phyloP scores from a whole-genome alignment of 2,797 vertebrate species.

The Enoplosus armatus region DNA sequence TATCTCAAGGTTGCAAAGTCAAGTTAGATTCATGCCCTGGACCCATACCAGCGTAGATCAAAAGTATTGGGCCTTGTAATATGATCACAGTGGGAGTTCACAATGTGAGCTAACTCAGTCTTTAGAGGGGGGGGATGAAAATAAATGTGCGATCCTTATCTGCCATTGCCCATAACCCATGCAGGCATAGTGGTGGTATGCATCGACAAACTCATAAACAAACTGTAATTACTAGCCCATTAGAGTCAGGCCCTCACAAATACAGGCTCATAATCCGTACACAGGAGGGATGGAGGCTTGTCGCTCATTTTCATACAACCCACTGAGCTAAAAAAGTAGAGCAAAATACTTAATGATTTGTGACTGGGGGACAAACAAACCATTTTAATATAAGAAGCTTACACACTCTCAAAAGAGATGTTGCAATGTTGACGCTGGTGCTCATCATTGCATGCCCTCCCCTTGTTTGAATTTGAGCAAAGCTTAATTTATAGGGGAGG shows the following conservation, averaged over 20 bases:
- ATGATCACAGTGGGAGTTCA: slow-evolving; percentile 80
- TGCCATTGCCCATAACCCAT: slow-evolving; percentile 76
- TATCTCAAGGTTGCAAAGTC: slow-evolving; percentile 73
- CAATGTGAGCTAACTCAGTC: slow-evolving; percentile 70
- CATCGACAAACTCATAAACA: slow-evolving; percentile 86
- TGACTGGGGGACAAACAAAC: slow-evolving; percentile 81
- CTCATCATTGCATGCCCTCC: slow-evolving; percentile 56
- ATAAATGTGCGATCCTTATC: slow-evolving; percentile 80
- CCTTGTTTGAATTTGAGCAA: slow-evolving; percentile 65
- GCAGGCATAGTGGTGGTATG: slow-evolving; percentile 80
- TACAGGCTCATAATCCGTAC: slow-evolving; percentile 81
- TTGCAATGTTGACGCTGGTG: slow-evolving; percentile 55
- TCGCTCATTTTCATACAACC: slow-evolving; percentile 79
- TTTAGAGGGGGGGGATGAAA: slow-evolving; percentile 58
- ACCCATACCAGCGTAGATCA: slow-evolving; percentile 71
- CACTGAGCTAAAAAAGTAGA: slow-evolving; percentile 78
- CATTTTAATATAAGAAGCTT: slow-evolving; percentile 82
- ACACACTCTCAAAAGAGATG: slow-evolving; percentile 78
- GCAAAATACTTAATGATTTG: slow-evolving; percentile 84
- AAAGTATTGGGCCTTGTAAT: slow-evolving; percentile 78
- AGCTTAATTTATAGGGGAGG: slow-evolving; percentile 70
- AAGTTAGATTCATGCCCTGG: slow-evolving; percentile 66
- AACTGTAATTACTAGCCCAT: slow-evolving; percentile 86
- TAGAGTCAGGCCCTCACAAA: slow-evolving; percentile 82
- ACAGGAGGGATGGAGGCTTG: slow-evolving; percentile 81